A percentile compares a stretch with the other conserved stretches of the same genome.
These are phyloP conservation scores for Phocides pigmalion DNA, from an alignment of 1,140 invertebrate genomes.

Conservation along the genomic window DNA sequence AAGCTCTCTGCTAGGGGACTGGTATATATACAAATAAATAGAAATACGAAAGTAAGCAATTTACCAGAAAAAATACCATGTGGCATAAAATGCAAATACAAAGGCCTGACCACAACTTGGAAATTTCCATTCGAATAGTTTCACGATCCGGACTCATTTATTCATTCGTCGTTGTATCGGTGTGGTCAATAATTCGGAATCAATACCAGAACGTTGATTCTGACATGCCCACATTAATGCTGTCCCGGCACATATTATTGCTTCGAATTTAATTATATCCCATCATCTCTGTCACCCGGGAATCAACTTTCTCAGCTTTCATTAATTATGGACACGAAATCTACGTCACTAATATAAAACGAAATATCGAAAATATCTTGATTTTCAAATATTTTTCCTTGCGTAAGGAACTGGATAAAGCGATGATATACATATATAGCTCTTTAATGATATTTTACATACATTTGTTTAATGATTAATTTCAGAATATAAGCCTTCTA, in stretches of 20 bases:
- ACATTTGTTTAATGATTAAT: too few relatives aligned
- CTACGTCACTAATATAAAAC: not conserved
- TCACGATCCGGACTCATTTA: conserved; percentile 26
- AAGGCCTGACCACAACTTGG: not conserved
- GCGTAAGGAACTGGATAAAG: too few relatives aligned
- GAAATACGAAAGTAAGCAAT: too few relatives aligned
- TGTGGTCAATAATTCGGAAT: conserved; percentile 43
- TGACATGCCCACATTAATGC: conserved; percentile 20
- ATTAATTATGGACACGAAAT: not conserved
- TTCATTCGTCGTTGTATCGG: conserved; percentile 30
- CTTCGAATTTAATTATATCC: not conserved
- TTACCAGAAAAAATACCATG: not conserved
- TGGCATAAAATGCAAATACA: not conserved
- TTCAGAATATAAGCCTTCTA: too few relatives aligned
- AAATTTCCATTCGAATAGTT: not conserved
- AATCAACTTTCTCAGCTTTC: not conserved
- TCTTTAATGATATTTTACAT: too few relatives aligned
- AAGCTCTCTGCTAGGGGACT: too few relatives aligned
- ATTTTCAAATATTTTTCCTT: too few relatives aligned
- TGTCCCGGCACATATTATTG: not conserved
- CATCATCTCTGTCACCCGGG: not conserved
- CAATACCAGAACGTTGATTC: conserved; percentile 42
- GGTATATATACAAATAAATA: too few relatives aligned
- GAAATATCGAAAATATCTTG: too few relatives aligned
- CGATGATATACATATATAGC: too few relatives aligned